Evolutionary conservation across 2,888 invertebrate species (phyloP).

Genomic region (Cotesia congregata): DNA sequence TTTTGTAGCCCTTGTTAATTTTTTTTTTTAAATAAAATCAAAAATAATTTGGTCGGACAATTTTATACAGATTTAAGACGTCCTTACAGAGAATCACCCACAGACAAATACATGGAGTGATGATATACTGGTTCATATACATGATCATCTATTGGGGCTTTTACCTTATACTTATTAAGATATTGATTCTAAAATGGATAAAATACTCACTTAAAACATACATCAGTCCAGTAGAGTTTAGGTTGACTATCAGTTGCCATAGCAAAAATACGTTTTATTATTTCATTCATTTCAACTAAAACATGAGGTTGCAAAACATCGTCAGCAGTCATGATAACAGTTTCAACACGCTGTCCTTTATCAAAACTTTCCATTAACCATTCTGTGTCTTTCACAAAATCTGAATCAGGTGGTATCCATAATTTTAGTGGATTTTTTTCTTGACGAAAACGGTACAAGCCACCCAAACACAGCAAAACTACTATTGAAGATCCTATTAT

Average conservation of each 20-base stretch:
- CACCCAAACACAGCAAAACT: constrained; percentile 75
- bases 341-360: constrained; percentile 76
- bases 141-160: too few relatives aligned
- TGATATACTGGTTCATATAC: too few relatives aligned
- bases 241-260: constrained; percentile 63
- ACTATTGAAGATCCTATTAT: constrained; percentile 74
- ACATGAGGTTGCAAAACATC: constrained; percentile 78
- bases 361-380: constrained; percentile 81
- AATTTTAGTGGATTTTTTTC: constrained; percentile 83
- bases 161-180: too few relatives aligned
- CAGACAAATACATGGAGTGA: too few relatives aligned
- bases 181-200: too few relatives aligned
- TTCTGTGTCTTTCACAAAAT: constrained; percentile 79
- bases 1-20: too few relatives aligned
- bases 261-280: constrained; percentile 72
- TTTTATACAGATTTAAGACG: too few relatives aligned
- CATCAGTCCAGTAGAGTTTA: constrained; percentile 70
- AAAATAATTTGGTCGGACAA: too few relatives aligned
- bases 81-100: too few relatives aligned
- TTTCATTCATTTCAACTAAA: constrained; percentile 72
- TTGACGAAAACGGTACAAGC: constrained; percentile 77
- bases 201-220: constrained; percentile 73
- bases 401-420: constrained; percentile 82
- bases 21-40: too few relatives aligned
- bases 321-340: constrained; percentile 76